Percentiles rank a stretch among this genome's conserved stretches.
Evolutionary conservation across 92 coral and sea anemone species (phyloP).

Genomic region (Siderastrea radians): DNA sequence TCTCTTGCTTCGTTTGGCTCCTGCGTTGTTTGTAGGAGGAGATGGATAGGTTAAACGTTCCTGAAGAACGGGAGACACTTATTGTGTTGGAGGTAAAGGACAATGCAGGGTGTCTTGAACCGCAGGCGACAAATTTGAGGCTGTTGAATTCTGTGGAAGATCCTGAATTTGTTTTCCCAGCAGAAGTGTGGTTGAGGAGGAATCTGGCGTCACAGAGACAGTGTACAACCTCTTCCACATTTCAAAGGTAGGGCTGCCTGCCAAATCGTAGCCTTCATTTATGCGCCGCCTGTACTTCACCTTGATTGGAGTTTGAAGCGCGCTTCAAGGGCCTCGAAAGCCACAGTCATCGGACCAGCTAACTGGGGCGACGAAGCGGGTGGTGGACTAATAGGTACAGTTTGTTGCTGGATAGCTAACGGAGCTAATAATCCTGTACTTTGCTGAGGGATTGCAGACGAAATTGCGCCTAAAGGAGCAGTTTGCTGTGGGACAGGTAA

Average conservation of each 20-base stretch:
- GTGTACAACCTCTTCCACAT: slow-evolving; percentile 48
- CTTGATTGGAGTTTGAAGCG: slow-evolving; percentile 29
- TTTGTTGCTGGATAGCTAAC: neutral
- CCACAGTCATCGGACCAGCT: neutral
- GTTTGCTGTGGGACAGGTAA: neutral
- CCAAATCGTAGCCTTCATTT: slow-evolving; percentile 55
- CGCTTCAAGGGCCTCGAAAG: slow-evolving; percentile 48
- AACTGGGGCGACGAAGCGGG: neutral
- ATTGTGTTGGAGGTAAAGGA: no score
- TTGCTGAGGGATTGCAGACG: slow-evolving; percentile 4
- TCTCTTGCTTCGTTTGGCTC: neutral
- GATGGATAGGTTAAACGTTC: slow-evolving; percentile 26
- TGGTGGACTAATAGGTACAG: neutral
- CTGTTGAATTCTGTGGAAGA: neutral
- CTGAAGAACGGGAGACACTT: slow-evolving; percentile 24
- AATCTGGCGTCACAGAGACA: neutral
- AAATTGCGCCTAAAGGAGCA: neutral
- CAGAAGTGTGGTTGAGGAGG: slow-evolving; percentile 1
- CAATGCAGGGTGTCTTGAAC: no score
- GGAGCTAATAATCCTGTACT: neutral
- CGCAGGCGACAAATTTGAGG: no score
- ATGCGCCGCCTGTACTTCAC: slow-evolving; percentile 56
- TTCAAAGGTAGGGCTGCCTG: slow-evolving; percentile 52
- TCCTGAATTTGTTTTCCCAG: neutral
- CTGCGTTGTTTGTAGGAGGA: neutral